Base-by-base conservation (phyloP, 1,140 invertebrate species). In the Glossosoma conforme region DNA sequence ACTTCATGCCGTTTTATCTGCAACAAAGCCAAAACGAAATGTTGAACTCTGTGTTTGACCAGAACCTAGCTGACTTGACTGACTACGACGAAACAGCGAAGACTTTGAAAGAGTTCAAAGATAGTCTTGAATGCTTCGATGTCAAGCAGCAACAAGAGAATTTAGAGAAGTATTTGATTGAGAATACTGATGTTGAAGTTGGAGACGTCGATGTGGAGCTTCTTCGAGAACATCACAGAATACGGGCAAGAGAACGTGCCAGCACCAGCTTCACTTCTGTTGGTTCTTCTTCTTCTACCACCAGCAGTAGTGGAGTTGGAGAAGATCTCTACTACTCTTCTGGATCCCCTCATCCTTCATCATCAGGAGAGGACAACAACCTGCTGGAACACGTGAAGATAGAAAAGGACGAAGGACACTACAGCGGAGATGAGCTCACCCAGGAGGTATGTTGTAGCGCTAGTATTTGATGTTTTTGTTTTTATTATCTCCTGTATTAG, bases 241-340 rank as follows among this genome's bases (percentile, higher is more conserved):
- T n/a, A n/a, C 63, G 71, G 46, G 72, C 72, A 62, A 65, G 70
- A 40, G 70, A 73, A 44, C 53, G 70, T 58, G 70, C 72, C 8
- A 73, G 70, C 62, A 73, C 70, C 33, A 73, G 72, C 56, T 73
- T 72, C 44, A 73, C 70, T 10, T 69, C 70, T 1, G 47, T 51
- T 3, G 69, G 67, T 0, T n/a, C n/a, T n/a, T n/a, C n/a, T n/a
- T n/a, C n/a, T n/a, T n/a, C n/a, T n/a, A n/a, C n/a, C n/a, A n/a
- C n/a, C n/a, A 72, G 72, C 52, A 72, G 70, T 1, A 72, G 70
- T 58, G 72, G 72, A 58, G 66, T 71, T 44, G 71, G 70, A 47
- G 72, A 73, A 52, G 71, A 70, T 63, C 67, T 70, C 33, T 37
- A 45, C 15, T 43, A 44, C 8, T 56, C 36, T 32, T 22, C 35